A percentile compares a stretch with the other conserved stretches of the same genome.
phyloP scores from a whole-genome alignment of 2,888 invertebrate genomes.

The Epinotia ramella region DNA sequence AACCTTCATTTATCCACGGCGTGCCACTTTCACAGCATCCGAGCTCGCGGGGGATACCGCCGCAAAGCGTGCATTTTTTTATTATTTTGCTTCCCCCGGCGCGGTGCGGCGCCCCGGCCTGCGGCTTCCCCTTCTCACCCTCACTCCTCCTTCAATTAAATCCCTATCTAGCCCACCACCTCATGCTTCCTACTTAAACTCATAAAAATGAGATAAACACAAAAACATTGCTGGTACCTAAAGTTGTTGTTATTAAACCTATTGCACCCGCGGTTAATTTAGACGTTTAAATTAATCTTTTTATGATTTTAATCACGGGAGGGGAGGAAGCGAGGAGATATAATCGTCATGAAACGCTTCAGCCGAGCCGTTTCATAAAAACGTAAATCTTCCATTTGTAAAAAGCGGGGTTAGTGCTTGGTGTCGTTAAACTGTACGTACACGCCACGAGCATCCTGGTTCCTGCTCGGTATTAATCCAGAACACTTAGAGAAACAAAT shows the following conservation, averaged over 20 bases:
- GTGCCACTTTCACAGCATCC: constrained; percentile 85
- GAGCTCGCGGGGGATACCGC: constrained; percentile 78
- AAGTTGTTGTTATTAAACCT: constrained; percentile 71
- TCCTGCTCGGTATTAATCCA: not conserved
- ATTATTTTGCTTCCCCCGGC: constrained; percentile 74
- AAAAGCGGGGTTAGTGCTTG: constrained; percentile 11
- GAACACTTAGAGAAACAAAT: not conserved
- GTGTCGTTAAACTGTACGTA: constrained; percentile 3
- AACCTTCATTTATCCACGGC: constrained; percentile 83
- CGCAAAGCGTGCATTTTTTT: constrained; percentile 77
- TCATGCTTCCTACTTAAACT: constrained; percentile 79
- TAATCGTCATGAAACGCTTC: constrained; percentile 29
- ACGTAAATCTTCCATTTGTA: constrained; percentile 27
- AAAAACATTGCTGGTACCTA: constrained; percentile 76
- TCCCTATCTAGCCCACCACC: constrained; percentile 79
- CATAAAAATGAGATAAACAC: constrained; percentile 81
- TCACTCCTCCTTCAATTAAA: constrained; percentile 82
- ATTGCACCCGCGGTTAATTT: constrained; percentile 59
- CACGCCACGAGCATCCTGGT: not conserved
- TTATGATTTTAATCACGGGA: constrained; percentile 49
- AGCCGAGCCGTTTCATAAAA: constrained; percentile 47
- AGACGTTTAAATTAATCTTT: constrained; percentile 54
- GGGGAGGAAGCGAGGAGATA: constrained; percentile 46
- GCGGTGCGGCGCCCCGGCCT: constrained; percentile 60
- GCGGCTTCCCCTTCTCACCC: constrained; percentile 62